Evolutionary conservation across 2,797 vertebrate species (phyloP).

Genomic region (Siniperca undulata): DNA sequence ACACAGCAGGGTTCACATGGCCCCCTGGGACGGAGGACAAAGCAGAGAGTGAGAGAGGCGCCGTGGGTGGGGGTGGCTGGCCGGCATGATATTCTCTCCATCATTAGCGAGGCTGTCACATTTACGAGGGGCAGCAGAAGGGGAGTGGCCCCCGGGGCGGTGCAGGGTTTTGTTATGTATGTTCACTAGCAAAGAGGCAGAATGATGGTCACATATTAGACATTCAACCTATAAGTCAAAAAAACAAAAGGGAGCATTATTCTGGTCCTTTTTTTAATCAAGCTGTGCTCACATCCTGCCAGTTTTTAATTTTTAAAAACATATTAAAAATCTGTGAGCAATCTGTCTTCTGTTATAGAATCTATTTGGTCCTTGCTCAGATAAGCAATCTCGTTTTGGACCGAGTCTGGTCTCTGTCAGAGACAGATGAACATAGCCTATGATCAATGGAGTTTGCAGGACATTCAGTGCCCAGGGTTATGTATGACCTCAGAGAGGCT

Average conservation of each 20-base stretch:
- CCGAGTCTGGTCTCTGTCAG: slow-evolving; percentile 49
- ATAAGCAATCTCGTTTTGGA: slow-evolving; percentile 24
- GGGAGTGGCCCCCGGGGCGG: slow-evolving; percentile 57
- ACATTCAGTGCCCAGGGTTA: slow-evolving; percentile 79
- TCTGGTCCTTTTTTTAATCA: slow-evolving; percentile 4
- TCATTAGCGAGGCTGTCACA: slow-evolving; percentile 66
- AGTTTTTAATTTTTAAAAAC: background rate
- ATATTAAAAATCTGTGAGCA: slow-evolving; percentile 7
- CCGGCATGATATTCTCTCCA: slow-evolving; percentile 50
- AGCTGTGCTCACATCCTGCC: background rate
- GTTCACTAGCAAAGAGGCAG: slow-evolving; percentile 42
- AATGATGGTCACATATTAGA: slow-evolving; percentile 55
- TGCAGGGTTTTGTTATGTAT: slow-evolving; percentile 51
- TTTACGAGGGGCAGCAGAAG: slow-evolving; percentile 74
- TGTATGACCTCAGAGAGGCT: slow-evolving; percentile 76
- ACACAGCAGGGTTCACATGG: slow-evolving; percentile 90
- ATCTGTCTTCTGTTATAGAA: slow-evolving; percentile 23
- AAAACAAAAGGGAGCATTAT: slow-evolving; percentile 24
- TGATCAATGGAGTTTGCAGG: slow-evolving; percentile 81
- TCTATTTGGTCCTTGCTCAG: slow-evolving; percentile 19
- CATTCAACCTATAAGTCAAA: slow-evolving; percentile 28
- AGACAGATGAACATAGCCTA: slow-evolving; percentile 42
- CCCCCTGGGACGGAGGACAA: slow-evolving; percentile 85
- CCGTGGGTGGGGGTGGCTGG: slow-evolving; percentile 43
- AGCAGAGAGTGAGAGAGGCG: slow-evolving; percentile 53